phyloP scores from a whole-genome alignment of 2,797 vertebrate species.

The Somateria mollissima region DNA sequence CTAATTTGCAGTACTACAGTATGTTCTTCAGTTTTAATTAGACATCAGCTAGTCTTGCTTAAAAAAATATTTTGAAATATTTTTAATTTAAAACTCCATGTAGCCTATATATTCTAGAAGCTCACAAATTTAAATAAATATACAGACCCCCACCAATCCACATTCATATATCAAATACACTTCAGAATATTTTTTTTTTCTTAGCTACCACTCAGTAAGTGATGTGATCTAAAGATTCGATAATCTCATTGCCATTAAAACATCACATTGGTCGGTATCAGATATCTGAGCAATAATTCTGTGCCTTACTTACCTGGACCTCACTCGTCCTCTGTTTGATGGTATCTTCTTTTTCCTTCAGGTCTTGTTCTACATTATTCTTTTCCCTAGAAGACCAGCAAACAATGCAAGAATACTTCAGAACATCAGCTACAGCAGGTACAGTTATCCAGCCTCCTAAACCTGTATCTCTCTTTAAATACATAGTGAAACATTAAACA shows the following conservation, averaged over 20 bases:
- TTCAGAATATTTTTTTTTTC: not conserved
- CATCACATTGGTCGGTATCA: not conserved
- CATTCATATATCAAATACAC: not conserved
- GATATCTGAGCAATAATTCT: not conserved
- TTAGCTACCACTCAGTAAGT: not conserved
- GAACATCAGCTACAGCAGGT: slow-evolving; percentile 85
- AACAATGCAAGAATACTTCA: slow-evolving; percentile 91
- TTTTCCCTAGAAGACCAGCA: slow-evolving; percentile 98
- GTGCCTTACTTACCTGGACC: slow-evolving; percentile 87
- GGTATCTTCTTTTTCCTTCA: slow-evolving; percentile 94
- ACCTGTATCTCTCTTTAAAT: slow-evolving; percentile 84
- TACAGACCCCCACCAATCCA: not conserved
- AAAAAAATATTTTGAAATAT: not conserved
- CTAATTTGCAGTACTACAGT: slow-evolving; percentile 9
- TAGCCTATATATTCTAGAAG: not conserved
- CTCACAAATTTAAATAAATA: not conserved
- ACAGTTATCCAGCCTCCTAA: slow-evolving; percentile 85
- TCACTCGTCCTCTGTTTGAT: slow-evolving; percentile 90
- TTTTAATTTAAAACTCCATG: not conserved
- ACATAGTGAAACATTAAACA: slow-evolving; percentile 81
- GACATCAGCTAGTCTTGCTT: not conserved
- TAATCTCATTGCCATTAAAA: not conserved
- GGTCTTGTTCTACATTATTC: slow-evolving; percentile 92
- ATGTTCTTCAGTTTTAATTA: not conserved
- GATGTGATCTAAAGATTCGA: not conserved